Evolutionary conservation across 2,797 vertebrate genomes (phyloP).

Genomic region (Arvicola amphibius): DNA sequence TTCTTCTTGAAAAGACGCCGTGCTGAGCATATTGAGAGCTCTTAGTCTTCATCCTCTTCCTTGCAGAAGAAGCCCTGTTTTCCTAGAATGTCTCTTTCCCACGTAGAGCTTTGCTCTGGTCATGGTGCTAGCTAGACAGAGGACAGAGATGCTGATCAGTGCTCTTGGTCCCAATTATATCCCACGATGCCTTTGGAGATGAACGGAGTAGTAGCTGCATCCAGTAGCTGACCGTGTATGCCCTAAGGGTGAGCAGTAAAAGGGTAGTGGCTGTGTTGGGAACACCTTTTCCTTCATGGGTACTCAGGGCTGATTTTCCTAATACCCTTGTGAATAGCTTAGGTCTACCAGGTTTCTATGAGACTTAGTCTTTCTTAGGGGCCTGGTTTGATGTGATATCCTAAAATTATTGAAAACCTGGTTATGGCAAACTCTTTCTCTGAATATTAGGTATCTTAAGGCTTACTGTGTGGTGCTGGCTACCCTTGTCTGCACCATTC

Average conservation of each 20-base stretch:
- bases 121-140: not conserved
- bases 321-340: not conserved
- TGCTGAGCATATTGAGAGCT: not conserved
- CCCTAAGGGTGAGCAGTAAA: not conserved
- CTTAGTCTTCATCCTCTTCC: not conserved
- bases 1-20: not conserved
- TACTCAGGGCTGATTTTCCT: not conserved
- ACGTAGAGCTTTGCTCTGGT: not conserved
- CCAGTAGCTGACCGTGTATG: not conserved
- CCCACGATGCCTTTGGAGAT: not conserved
- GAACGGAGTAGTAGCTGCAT: not conserved
- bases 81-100: not conserved
- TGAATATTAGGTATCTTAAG: not conserved
- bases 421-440: not conserved
- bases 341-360: not conserved
- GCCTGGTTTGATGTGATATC: not conserved
- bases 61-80: not conserved
- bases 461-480: not conserved
- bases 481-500: not conserved
- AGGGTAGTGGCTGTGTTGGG: not conserved
- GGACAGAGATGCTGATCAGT: not conserved
- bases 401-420: slow-evolving; percentile 9
- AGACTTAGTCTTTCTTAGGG: not conserved
- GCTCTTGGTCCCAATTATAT: not conserved
- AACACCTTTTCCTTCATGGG: not conserved